Base-by-base conservation (phyloP, 2,888 invertebrate genomes). In the Synergus japonicus region DNA sequence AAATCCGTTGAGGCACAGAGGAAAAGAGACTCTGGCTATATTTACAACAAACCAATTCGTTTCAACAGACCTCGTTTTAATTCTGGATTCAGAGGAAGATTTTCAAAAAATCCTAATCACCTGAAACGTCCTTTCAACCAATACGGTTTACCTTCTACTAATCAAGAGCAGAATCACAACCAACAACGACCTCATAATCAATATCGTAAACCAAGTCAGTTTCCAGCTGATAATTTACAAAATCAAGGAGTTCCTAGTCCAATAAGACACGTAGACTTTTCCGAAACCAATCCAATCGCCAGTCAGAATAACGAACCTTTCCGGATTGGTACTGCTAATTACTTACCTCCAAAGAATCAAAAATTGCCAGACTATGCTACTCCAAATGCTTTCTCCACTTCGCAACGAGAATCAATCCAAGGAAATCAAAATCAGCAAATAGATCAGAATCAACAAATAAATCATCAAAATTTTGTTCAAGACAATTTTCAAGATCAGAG, bases 301-400 rank as follows among this genome's bases (percentile, higher is more conserved):
- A 89, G 88, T 80, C 92, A 92, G 79, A 92, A 92, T 77, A 86
- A 86, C 43, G 86, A 87, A 78, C 91, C 92, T 0, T 92, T 92
- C 64, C 89, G 89, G 29, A 82, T 85, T 3, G 86, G 91, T 66
- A 87, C 88, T 0, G 91, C 92, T 0, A 89, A 90, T 76, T 92
- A 92, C 81, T 84, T 92, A 44, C 92, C 92, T 22, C 92, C 92
- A 13, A 86, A 84, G 49, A 92, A 92, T 83, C 92, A 92, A 64
- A 89, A 88, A 63, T 80, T 91, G 4, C 92, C 92, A 0, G 65
- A 49, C 0, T 85, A 86, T 66, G 49, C 86, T 54, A 0, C 78
- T 3, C 66, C 78, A 29, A 44, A 54, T 60, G 60, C 64, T 41
- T 80, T 83, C 81, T 69, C 76, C 22, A 3, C 79, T 76, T 64